phyloP scores from a whole-genome alignment of 2,113 vertebrate species.

The Platysteira castanea region DNA sequence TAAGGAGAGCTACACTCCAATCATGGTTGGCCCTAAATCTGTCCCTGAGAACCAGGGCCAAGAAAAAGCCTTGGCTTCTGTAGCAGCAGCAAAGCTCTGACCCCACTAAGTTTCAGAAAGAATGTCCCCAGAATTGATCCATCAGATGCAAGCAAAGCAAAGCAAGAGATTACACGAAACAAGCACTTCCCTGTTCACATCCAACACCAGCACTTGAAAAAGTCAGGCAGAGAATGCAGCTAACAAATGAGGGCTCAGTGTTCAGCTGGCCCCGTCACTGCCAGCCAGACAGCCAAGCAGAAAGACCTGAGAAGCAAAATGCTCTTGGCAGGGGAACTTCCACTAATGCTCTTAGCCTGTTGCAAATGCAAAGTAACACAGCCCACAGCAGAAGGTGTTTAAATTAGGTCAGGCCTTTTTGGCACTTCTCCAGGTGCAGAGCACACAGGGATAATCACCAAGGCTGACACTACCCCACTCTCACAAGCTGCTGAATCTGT shows the following conservation, averaged over 20 bases:
- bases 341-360: not conserved
- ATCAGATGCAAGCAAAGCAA: not conserved
- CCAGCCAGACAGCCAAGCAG: not conserved
- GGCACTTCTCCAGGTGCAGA: not conserved
- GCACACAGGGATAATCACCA: not conserved
- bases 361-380: not conserved
- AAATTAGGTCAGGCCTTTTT: not conserved
- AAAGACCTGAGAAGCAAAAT: not conserved
- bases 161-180: not conserved
- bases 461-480: no score
- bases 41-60: not conserved
- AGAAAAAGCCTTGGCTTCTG: not conserved
- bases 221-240: not conserved
- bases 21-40: not conserved
- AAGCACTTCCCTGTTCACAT: not conserved
- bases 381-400: not conserved
- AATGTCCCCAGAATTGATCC: not conserved
- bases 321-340: not conserved
- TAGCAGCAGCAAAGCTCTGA: not conserved
- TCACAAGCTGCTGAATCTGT: no score
- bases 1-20: not conserved
- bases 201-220: not conserved
- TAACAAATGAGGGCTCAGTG: not conserved
- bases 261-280: not conserved
- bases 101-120: not conserved